Conservation (phyloP, 1,140 invertebrate species). For the Aphidius gifuensis region DNA sequence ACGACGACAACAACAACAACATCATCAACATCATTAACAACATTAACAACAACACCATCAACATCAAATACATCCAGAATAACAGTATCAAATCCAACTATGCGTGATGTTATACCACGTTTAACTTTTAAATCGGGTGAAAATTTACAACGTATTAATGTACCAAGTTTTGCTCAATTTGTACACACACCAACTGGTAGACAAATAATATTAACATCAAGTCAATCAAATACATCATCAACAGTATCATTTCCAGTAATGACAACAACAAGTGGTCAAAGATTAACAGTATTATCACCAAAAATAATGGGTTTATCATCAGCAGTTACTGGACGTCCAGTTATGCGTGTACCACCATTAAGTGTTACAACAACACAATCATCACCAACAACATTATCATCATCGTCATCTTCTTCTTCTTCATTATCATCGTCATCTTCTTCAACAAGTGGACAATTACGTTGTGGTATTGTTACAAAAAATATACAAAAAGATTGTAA, state of each 20-base stretch:
- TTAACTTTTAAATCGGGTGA: conserved; percentile 50
- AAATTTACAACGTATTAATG: conserved; percentile 54
- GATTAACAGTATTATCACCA: conserved; percentile 59
- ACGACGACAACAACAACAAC: conserved; percentile 26
- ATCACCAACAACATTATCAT: conserved; percentile 1
- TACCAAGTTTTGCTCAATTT: conserved; percentile 62
- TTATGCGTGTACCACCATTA: conserved; percentile 55
- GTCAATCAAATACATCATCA: conserved; percentile 43
- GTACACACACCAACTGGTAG: conserved; percentile 70
- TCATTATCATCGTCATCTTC: not conserved
- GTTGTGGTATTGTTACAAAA: conserved; percentile 36
- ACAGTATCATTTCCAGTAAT: conserved; percentile 52
- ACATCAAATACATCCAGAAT: conserved; percentile 49
- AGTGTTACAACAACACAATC: conserved; percentile 45
- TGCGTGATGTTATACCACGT: conserved; percentile 45
- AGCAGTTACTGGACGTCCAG: conserved; percentile 41
- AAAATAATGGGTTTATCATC: conserved; percentile 50
- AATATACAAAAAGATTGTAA: conserved; percentile 38
- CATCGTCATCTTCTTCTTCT: too few species aligned
- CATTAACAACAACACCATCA: conserved; percentile 52
- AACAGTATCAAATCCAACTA: conserved; percentile 46
- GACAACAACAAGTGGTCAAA: conserved; percentile 56
- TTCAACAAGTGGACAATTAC: conserved; percentile 25
- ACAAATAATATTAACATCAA: conserved; percentile 62
- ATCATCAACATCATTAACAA: conserved; percentile 41